These are phyloP conservation scores for Cichladusa arquata DNA, from an alignment of 2,113 vertebrate species.

Conservation along the genomic window DNA sequence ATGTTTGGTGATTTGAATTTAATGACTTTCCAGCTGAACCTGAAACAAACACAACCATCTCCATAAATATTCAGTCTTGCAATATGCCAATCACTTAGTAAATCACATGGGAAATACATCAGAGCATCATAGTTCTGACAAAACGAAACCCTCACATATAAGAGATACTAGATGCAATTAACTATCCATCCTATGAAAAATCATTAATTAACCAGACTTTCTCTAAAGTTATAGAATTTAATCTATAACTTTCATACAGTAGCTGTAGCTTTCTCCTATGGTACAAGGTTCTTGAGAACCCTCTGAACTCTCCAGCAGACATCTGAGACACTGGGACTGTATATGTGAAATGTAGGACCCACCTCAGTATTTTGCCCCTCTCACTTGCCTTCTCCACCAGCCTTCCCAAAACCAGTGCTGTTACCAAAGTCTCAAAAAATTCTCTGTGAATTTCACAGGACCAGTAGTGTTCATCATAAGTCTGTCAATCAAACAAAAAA, in stretches of 20 bases:
- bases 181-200: not conserved
- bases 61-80: not conserved
- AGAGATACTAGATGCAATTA: not conserved
- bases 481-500: not conserved
- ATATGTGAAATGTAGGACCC: not conserved
- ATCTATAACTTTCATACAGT: not conserved
- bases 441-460: not conserved
- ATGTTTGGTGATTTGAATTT: not conserved
- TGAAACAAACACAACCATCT: not conserved
- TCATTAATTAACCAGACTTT: not conserved
- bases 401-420: not conserved
- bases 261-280: not conserved
- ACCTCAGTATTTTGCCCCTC: not conserved
- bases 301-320: not conserved
- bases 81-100: not conserved
- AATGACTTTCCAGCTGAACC: not conserved
- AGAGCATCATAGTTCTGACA: not conserved
- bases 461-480: not conserved
- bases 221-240: not conserved
- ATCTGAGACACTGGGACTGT: not conserved
- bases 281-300: not conserved
- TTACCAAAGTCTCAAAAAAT: not conserved
- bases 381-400: not conserved
- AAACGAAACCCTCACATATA: not conserved
- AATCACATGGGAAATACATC: not conserved